A percentile compares a stretch with the other conserved stretches of the same genome.
phyloP scores from a whole-genome alignment of 2,797 vertebrate genomes.

The Erethizon dorsatum region DNA sequence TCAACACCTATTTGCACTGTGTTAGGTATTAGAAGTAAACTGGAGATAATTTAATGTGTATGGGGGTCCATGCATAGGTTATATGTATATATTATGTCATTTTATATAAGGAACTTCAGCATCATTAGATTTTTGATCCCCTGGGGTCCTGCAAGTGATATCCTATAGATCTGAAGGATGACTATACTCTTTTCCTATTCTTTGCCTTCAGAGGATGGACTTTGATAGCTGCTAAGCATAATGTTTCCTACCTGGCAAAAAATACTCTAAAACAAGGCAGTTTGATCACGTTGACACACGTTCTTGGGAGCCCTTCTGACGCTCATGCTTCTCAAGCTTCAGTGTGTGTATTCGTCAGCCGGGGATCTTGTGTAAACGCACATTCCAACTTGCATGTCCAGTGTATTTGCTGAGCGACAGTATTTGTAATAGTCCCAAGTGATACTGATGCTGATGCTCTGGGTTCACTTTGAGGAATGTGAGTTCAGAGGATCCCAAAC shows the following conservation, averaged over 20 bases:
- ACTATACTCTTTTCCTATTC: background rate
- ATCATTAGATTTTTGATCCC: background rate
- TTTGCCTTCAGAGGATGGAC: background rate
- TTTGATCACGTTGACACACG: background rate
- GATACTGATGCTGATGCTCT: background rate
- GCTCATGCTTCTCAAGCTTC: background rate
- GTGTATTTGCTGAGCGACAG: background rate
- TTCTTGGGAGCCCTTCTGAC: background rate
- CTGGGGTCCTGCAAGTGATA: background rate
- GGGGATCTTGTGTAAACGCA: background rate
- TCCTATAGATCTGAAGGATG: background rate
- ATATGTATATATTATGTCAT: background rate
- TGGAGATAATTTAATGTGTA: background rate
- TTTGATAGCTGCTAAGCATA: background rate
- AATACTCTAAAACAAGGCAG: background rate
- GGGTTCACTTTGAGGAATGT: background rate
- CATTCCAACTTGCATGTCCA: background rate
- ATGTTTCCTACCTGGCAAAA: background rate
- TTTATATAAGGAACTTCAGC: background rate
- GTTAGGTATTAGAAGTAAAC: background rate
- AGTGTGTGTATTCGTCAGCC: background rate
- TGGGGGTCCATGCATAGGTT: background rate
- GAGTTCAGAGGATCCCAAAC: background rate
- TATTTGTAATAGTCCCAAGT: background rate
- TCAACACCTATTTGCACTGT: background rate